Percentiles rank a stretch among this genome's conserved stretches.
These are phyloP conservation scores for Alosa sapidissima DNA, from an alignment of 2,797 vertebrate species.

Conservation along the genomic window DNA sequence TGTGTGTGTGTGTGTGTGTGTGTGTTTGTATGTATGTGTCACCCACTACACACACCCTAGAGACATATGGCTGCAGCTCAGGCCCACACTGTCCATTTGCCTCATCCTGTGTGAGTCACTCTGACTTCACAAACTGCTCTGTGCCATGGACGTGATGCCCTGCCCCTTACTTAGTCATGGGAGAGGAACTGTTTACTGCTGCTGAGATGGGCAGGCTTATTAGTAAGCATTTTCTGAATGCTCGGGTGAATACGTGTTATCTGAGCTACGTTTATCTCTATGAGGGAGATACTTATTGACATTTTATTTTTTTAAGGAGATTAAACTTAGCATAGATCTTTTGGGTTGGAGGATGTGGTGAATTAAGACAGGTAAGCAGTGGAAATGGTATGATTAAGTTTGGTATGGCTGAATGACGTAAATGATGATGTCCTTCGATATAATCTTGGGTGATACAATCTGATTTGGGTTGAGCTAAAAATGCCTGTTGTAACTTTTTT, in stretches of 20 bases:
- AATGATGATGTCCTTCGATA: background rate
- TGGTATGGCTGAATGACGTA: background rate
- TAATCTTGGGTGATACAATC: background rate
- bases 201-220: background rate
- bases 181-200: background rate
- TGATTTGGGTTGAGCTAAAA: background rate
- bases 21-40: background rate
- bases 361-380: background rate
- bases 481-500: no score
- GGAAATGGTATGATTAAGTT: background rate
- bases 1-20: background rate
- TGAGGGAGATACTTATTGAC: background rate
- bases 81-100: background rate
- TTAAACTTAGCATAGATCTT: background rate
- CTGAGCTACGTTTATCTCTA: background rate
- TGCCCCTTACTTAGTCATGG: background rate
- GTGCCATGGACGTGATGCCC: background rate
- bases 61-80: background rate
- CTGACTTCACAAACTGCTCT: background rate
- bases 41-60: background rate
- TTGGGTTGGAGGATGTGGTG: background rate
- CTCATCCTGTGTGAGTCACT: slow-evolving; percentile 5
- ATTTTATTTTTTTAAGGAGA: no score
- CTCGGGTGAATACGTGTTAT: background rate
- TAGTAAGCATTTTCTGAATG: background rate